Evolutionary conservation across 2,797 vertebrate species (phyloP).

Genomic region (Gadopsis bispinosus): DNA sequence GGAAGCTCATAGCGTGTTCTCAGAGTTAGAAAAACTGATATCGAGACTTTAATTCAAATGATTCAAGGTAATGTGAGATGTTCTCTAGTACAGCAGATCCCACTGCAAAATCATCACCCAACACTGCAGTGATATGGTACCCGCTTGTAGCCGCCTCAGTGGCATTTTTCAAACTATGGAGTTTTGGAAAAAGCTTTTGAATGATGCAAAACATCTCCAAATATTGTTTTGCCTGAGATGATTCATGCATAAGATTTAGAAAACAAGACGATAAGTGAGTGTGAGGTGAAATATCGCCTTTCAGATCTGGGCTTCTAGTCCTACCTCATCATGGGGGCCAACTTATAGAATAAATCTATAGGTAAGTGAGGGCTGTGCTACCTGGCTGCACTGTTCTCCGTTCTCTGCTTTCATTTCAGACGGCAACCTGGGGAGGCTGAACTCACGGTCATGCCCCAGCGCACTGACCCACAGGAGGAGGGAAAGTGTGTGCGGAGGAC

Average conservation of each 20-base stretch:
- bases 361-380: slow-evolving; percentile 7
- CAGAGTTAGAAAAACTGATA: neutral
- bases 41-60: neutral
- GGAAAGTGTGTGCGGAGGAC: slow-evolving; percentile 38
- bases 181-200: neutral
- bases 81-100: neutral
- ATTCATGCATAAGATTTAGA: neutral
- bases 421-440: slow-evolving; percentile 52
- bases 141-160: neutral
- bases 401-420: slow-evolving; percentile 36
- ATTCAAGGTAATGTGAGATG: neutral
- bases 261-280: neutral
- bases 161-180: neutral
- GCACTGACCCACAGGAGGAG: slow-evolving; percentile 60
- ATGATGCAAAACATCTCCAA: neutral
- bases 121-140: neutral
- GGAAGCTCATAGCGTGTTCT: no score
- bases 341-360: slow-evolving; percentile 8
- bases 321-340: neutral
- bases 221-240: neutral
- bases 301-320: neutral
- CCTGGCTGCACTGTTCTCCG: slow-evolving; percentile 10
- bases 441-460: slow-evolving; percentile 42
- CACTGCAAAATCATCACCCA: neutral
- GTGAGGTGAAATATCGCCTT: neutral